Evolutionary conservation across 2,113 vertebrate genomes (phyloP).

Genomic region (Elanoides forficatus): DNA sequence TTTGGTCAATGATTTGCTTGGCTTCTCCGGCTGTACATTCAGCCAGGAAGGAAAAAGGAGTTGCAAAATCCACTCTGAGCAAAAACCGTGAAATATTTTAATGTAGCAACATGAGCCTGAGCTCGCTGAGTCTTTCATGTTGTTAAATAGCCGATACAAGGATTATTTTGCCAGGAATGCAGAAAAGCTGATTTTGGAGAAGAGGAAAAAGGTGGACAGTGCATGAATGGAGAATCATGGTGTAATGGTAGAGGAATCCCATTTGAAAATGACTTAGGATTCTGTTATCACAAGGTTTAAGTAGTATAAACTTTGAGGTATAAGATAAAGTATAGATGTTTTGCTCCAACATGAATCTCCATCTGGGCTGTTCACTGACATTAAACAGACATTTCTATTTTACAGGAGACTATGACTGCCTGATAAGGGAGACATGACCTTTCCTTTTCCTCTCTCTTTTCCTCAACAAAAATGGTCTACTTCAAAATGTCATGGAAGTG

Average conservation of each 20-base stretch:
- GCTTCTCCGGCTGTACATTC: not conserved
- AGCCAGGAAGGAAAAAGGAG: not conserved
- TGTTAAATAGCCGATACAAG: not conserved
- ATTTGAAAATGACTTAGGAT: constrained; percentile 9
- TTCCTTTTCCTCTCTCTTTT: constrained; percentile 60
- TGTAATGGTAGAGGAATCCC: not conserved
- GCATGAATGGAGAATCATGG: not conserved
- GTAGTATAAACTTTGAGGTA: constrained; percentile 21
- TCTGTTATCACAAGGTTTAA: constrained; percentile 48
- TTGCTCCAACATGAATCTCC: constrained; percentile 56
- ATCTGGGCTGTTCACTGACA: constrained; percentile 70
- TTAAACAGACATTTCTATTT: constrained; percentile 77
- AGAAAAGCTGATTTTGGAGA: not conserved
- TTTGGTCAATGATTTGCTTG: not conserved
- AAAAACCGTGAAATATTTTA: not conserved
- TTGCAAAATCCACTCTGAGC: not conserved
- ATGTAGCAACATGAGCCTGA: not conserved
- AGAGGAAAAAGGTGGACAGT: not conserved
- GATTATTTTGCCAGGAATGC: not conserved
- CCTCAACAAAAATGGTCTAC: constrained; percentile 64
- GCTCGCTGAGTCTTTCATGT: accelerated
- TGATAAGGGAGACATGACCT: constrained; percentile 72
- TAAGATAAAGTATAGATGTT: constrained; percentile 39
- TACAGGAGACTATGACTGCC: constrained; percentile 66
- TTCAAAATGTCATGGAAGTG: constrained; percentile 70